Evolutionary conservation across 2,888 invertebrate genomes (phyloP).

Genomic region (Dryobotodes eremita): DNA sequence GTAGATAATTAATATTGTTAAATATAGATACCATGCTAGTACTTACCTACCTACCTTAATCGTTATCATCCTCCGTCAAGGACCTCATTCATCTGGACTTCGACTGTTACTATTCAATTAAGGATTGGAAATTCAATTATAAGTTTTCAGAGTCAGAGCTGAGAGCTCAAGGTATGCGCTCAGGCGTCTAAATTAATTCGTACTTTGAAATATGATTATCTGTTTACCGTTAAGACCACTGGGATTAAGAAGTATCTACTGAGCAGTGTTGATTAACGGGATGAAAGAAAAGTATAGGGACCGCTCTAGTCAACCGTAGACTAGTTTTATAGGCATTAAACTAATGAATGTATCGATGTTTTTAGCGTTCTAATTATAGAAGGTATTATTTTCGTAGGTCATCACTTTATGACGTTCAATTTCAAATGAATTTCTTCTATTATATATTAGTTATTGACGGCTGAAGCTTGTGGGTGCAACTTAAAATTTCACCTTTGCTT

Average conservation of each 20-base stretch:
- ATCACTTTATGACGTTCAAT: background rate
- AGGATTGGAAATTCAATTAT: constrained; percentile 83
- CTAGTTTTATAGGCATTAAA: constrained; percentile 21
- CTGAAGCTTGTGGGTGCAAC: background rate
- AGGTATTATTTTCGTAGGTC: constrained; percentile 16
- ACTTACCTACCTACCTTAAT: constrained; percentile 47
- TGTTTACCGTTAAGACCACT: constrained; percentile 61
- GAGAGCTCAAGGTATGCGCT: constrained; percentile 77
- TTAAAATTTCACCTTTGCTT: background rate
- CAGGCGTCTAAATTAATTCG: constrained; percentile 78
- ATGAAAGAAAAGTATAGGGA: constrained; percentile 34
- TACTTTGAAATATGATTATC: constrained; percentile 76
- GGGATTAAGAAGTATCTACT: constrained; percentile 56
- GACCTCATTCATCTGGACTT: constrained; percentile 80
- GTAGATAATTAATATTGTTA: constrained; percentile 2
- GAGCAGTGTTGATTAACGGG: constrained; percentile 33
- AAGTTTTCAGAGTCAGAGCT: constrained; percentile 80
- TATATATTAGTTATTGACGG: background rate
- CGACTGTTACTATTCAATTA: constrained; percentile 85
- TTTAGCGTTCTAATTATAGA: constrained; percentile 8
- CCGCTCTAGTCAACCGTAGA: constrained; percentile 14
- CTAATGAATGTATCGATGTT: constrained; percentile 23
- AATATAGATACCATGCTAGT: background rate
- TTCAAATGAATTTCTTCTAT: background rate
- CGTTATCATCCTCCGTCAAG: constrained; percentile 67